Percentiles rank a stretch among this genome's conserved stretches.
phyloP scores from a whole-genome alignment of 2,797 vertebrate genomes.

The Carduelis carduelis region DNA sequence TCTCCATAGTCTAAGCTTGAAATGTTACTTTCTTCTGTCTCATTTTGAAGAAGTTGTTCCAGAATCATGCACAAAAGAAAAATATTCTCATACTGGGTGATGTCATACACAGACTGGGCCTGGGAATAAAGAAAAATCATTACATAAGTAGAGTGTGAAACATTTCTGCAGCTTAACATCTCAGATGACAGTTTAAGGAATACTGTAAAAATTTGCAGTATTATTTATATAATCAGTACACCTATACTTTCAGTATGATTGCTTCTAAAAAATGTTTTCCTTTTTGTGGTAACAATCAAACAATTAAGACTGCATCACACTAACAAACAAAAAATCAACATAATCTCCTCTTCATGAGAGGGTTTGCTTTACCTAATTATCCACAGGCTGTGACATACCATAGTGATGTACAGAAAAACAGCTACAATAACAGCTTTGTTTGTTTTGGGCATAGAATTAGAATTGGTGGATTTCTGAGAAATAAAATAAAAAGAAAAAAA shows the following conservation, averaged over 20 bases:
- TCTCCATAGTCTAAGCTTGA: neutral
- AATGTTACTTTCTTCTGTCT: neutral
- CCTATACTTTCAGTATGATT: neutral
- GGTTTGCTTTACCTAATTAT: neutral
- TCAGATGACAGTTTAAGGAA: neutral
- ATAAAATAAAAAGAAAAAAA: neutral
- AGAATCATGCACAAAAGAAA: constrained; percentile 79
- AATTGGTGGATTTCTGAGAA: neutral
- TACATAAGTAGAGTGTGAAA: neutral
- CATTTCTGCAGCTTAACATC: neutral
- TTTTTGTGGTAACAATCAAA: neutral
- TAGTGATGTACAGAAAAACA: neutral
- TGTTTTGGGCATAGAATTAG: neutral
- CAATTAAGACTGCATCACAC: neutral
- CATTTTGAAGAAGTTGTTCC: constrained; percentile 81
- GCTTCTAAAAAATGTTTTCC: neutral
- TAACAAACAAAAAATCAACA: neutral
- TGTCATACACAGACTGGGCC: constrained; percentile 66
- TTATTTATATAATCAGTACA: neutral
- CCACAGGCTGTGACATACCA: neutral
- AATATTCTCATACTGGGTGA: constrained; percentile 83
- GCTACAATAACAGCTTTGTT: neutral
- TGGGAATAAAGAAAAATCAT: constrained; percentile 47
- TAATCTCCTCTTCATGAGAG: neutral
- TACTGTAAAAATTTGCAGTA: neutral